Base-by-base conservation (phyloP, 2,797 vertebrate species). In the Tenualosa ilisha region DNA sequence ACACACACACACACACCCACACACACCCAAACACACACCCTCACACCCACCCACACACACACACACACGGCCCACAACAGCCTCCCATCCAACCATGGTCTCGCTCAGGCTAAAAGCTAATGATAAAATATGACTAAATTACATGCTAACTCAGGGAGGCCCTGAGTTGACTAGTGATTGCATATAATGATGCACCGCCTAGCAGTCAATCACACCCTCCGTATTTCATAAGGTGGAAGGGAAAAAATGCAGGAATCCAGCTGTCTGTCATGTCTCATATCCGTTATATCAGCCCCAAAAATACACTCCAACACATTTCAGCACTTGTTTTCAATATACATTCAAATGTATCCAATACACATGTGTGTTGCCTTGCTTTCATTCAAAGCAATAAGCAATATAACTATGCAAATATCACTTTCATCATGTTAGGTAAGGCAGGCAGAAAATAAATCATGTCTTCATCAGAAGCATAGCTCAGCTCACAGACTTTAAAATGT, bases 1-100 rank as follows among this genome's bases (percentile, higher is more conserved):
- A 82, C 81, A 81, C 13, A 81, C 13, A 81, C 26, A 24, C 24
- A 82, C n/a, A 82, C 24, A 82, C n/a, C 56, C 11, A 82, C 49
- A 82, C 49, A 82, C 22, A 56, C 11, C 56, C 22, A 82, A 3
- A 82, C 9, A 82, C n/a, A 82, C 24, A 82, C 49, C 37, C 2
- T 53, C 22, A 37, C 22, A 54, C 9, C 31, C 49, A 54, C 50
- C 31, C 49, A 54, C 22, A 82, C 50, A 61, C 20, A 63, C 3
- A 83, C 37, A 46, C 12, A 46, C 51, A 83, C 31, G 13, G 31
- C 37, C 68, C 68, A 72, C 68, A 31, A 79, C 37, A 22, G 9
- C 72, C 40, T 46, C 8, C 72, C 40, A 79, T 17, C 72, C 40
- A 22, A 15, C 17, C 40, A 79, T 43, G 72, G 72, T 22, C 1